Base-by-base conservation (phyloP, 2,113 vertebrate genomes). In the Seriola rivoliana region DNA sequence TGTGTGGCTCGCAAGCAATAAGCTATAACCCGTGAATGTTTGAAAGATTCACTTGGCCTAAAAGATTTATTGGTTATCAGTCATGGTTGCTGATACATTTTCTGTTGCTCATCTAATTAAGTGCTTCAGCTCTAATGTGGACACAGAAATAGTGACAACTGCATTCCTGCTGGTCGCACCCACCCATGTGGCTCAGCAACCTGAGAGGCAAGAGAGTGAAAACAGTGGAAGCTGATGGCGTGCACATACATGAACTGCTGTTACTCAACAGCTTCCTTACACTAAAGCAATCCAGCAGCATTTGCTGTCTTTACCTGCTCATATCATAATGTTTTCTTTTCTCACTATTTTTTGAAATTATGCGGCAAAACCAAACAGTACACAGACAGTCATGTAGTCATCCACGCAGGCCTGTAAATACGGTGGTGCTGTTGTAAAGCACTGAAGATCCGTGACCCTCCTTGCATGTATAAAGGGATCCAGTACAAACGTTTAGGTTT, bases 141-240 rank as follows among this genome's bases (percentile, higher is more conserved):
- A 13, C 44, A 50, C 46, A 13, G 46, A 17, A 48, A 48, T 48
- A 59, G 62, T 67, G 73, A 71, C 66, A 40, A 59, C 29, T 0
- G 65, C 71, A 75, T 80, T 68, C 60, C 65, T 73, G 77, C 42
- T 75, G 38, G 8, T 73, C 67, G 52, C 52, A 42, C 12, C 67
- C 11, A 21, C 57, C 34, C 4, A 0, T 10, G 69, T 14, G 71
- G 71, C 29, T 29, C 29, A 29, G 29, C 32, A 70, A 65, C 71
- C 65, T 0, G 79, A 85, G 71, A 72, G 32, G 21, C 55, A n/a
- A 4, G 40, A 60, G 8, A 21, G 29, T 21, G 59, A 59, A 46
- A 16, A 23, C 21, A 32, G 60, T 16, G 19, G 34, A 50, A 19
- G 71, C 17, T 44, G 21, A 19, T 14, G 50, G 34, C 70, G 11